A percentile compares a stretch with the other conserved stretches of the same genome.
phyloP scores from a whole-genome alignment of 2,888 invertebrate genomes.

The Pristionchus mayeri region DNA sequence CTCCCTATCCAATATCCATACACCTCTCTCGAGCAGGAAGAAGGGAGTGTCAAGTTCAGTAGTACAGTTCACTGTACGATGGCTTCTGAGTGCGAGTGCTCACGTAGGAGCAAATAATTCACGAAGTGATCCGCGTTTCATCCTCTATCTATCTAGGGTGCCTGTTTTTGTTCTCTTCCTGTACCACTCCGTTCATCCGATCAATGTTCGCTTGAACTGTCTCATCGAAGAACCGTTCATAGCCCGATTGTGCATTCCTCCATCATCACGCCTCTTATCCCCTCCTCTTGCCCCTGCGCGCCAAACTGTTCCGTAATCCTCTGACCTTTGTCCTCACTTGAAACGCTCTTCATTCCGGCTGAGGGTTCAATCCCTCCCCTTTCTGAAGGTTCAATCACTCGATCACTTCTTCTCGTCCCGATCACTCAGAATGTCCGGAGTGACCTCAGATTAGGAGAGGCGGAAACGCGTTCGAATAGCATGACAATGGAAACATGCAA shows the following conservation, averaged over 20 bases:
- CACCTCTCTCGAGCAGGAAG: background rate
- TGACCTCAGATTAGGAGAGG: background rate
- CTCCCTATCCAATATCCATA: slow-evolving; percentile 38
- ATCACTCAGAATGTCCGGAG: slow-evolving; percentile 11
- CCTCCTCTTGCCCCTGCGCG: slow-evolving; percentile 7
- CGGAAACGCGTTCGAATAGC: background rate
- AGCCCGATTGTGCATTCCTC: too few relatives aligned
- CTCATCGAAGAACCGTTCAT: too few relatives aligned
- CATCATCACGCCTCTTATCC: too few relatives aligned
- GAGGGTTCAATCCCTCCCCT: background rate
- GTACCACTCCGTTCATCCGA: too few relatives aligned
- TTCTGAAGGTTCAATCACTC: background rate
- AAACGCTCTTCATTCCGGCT: slow-evolving; percentile 20
- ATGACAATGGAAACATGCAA: slow-evolving; percentile 37
- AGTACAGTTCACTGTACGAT: slow-evolving; percentile 30
- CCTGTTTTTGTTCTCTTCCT: too few relatives aligned
- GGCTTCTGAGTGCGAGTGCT: background rate
- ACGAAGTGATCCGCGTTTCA: too few relatives aligned
- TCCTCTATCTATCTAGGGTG: too few relatives aligned
- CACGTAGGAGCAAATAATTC: too few relatives aligned
- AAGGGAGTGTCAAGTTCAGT: slow-evolving; percentile 21
- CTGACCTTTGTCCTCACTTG: slow-evolving; percentile 12
- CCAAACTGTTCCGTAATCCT: slow-evolving; percentile 26
- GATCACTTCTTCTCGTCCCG: background rate
- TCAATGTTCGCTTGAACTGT: too few relatives aligned